Base-by-base conservation (phyloP, 2,797 vertebrate genomes). In the Chrosomus eos region DNA sequence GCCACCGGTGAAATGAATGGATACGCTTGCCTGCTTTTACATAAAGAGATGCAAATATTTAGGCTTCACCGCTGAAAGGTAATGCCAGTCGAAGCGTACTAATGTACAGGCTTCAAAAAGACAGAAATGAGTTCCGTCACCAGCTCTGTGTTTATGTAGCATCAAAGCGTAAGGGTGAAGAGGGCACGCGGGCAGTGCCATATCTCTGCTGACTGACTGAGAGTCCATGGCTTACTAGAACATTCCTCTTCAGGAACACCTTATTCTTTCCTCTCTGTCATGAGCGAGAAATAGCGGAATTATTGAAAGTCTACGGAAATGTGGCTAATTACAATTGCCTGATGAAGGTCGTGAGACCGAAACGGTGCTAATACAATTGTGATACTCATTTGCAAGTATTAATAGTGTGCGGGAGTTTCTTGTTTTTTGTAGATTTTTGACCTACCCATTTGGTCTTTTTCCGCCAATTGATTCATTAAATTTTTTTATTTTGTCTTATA, bases 1-100 rank as follows among this genome's bases (percentile, higher is more conserved):
- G 38, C 83, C 48, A 1, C 33, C 18, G 64, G 70, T 64, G 38
- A 86, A 84, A 86, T 77, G 60, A 45, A 84, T 70, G 36, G 73
- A 60, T 66, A 62, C 62, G 62, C 11, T 80, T 76, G 43, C 26
- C 68, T 62, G 71, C 67, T 86, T 58, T 84, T 87, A 82, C 81
- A 60, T 81, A 83, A 87, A 67, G 51, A 80, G 28, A 81, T 16
- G 77, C 64, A 84, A 84, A 77, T 70, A 84, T 84, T 84, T 77
- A 84, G 82, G 64, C 58, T 45, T 74, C 40, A 13, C 1, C 13
- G 0, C 11, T 70, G 64, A 60, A 58, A 70, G 74, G 36, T 70
- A 84, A 77, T 83, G 64, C 31, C 7, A 53, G 58, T 53, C 33
- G 45, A 66, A 19, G 51, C 71, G 18, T 21, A 31, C 28, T n/a